Base-by-base conservation (phyloP, 1,140 invertebrate species). In the Microplitis mediator region DNA sequence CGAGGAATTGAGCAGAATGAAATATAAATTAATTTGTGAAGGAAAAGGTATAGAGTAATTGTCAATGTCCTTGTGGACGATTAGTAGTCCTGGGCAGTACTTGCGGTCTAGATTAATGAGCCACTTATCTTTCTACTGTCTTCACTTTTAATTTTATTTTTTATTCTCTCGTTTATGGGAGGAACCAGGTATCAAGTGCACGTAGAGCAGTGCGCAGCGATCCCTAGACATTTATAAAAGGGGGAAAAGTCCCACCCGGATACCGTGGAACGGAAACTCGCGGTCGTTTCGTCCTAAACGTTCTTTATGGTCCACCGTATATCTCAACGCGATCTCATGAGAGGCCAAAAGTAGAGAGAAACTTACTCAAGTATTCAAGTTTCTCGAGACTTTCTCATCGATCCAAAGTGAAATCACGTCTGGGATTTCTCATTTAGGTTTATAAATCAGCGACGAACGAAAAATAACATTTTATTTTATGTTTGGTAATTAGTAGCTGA, bases 161-260 rank as follows among this genome's bases (percentile, higher is more conserved):
- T 34, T 51, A 34, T 50, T 23, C 23, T 4, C 32, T 62, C 39
- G n/a, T 14, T n/a, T 50, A 23, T 14, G 3, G 31, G 31, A 11
- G 51, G n/a, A 36, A 35, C 32, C 36, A 4, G 4, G 35, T 50
- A 69, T 54, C 64, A 16, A 23, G n/a, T n/a, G 52, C 36, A 56
- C 34, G 34, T 45, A 58, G 54, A 45, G 13, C 9, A 52, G 23
- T 23, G 23, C 23, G 23, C 23, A 23, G 23, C 8, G 8, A 39
- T 23, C 64, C 36, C 56, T 13, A 61, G 71, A 67, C 71, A 31
- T 72, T 72, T 72, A 72, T 72, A 72, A 62, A 72, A 64, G 61
- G 54, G 31, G 35, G 45, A 67, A 58, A 34, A 45, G 39, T 45
- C 39, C 50, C 71, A 51, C 31, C 23, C n/a, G 4, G 34, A 9